A percentile compares a stretch with the other conserved stretches of the same genome.
These are phyloP conservation scores for Agrilus mali DNA, from an alignment of 2,888 invertebrate species.

Conservation along the genomic window DNA sequence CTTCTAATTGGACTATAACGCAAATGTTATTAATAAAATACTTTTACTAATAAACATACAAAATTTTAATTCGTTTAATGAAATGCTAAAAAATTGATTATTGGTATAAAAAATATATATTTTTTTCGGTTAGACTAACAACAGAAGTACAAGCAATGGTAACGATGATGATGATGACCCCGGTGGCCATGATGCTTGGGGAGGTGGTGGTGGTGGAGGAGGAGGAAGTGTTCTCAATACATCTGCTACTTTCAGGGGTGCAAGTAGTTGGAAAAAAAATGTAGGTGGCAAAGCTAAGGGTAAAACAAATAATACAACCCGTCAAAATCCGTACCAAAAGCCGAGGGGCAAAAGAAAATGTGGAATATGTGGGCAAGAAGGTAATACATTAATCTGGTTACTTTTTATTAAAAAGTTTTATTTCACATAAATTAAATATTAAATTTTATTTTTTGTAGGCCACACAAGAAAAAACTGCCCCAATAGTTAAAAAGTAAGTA, in stretches of 20 bases:
- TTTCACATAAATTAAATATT: not conserved
- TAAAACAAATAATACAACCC: conserved; percentile 14
- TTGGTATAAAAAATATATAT: too few species aligned
- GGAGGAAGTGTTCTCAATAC: conserved; percentile 12
- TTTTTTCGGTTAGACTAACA: too few species aligned
- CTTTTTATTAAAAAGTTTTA: conserved; percentile 1
- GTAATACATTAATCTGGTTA: conserved; percentile 23
- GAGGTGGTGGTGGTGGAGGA: conserved; percentile 21
- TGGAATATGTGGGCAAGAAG: conserved; percentile 61
- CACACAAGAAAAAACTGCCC: conserved; percentile 29
- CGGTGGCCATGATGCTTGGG: conserved; percentile 18
- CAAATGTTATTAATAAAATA: conserved; percentile 1
- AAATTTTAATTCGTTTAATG: too few species aligned
- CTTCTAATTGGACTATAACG: too few species aligned
- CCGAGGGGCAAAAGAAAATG: conserved; percentile 44
- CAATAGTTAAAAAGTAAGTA: conserved; percentile 5
- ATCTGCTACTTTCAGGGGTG: conserved; percentile 7
- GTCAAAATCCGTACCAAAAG: conserved; percentile 19
- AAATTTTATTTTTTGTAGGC: conserved; percentile 23
- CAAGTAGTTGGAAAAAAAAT: conserved; percentile 3
- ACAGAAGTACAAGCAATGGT: too few species aligned
- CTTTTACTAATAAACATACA: conserved; percentile 1
- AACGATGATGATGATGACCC: conserved; percentile 7
- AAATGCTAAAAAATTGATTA: too few species aligned
- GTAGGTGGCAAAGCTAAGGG: not conserved